A percentile compares a stretch with the other conserved stretches of the same genome.
These are phyloP conservation scores for Lagocephalus sceleratus DNA, from an alignment of 2,797 vertebrate species.

Conservation along the genomic window DNA sequence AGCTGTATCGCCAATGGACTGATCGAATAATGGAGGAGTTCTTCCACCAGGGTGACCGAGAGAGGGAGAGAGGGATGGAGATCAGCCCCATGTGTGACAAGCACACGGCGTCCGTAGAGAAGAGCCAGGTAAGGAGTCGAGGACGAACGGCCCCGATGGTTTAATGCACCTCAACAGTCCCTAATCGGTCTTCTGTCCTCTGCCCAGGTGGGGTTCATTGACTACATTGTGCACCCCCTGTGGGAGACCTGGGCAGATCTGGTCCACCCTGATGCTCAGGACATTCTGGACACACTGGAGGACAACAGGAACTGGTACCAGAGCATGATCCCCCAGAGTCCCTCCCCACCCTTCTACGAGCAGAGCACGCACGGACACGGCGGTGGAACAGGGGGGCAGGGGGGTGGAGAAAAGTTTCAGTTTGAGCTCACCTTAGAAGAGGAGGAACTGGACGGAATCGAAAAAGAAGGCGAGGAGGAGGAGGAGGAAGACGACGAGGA, in stretches of 20 bases:
- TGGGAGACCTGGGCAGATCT: constrained; percentile 99
- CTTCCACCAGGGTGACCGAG: constrained; percentile 96
- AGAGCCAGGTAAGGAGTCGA: constrained; percentile 87
- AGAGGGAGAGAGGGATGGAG: constrained; percentile 94
- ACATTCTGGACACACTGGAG: constrained; percentile 95
- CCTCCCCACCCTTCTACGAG: constrained; percentile 92
- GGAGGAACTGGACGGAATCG: constrained; percentile 89
- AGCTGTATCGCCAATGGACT: constrained; percentile 96
- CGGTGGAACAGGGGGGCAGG: constrained; percentile 65
- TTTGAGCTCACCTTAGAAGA: constrained; percentile 97
- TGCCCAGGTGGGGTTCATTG: constrained; percentile 94
- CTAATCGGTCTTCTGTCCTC: neutral
- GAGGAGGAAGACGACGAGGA: constrained; percentile 40
- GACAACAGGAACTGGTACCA: constrained; percentile 99
- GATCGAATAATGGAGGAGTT: constrained; percentile 99
- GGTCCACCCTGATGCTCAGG: constrained; percentile 96
- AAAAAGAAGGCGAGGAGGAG: constrained; percentile 81
- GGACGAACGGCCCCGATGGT: neutral
- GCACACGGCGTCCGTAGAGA: constrained; percentile 95
- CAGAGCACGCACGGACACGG: constrained; percentile 84
- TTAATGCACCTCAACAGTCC: too few relatives aligned
- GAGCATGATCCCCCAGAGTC: constrained; percentile 98
- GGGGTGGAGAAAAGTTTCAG: constrained; percentile 91
- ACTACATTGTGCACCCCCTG: constrained; percentile 96
- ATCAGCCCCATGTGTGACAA: constrained; percentile 99